These are phyloP conservation scores for Oreohelix idahoensis DNA, from an alignment of 1,140 invertebrate species.

Conservation along the genomic window DNA sequence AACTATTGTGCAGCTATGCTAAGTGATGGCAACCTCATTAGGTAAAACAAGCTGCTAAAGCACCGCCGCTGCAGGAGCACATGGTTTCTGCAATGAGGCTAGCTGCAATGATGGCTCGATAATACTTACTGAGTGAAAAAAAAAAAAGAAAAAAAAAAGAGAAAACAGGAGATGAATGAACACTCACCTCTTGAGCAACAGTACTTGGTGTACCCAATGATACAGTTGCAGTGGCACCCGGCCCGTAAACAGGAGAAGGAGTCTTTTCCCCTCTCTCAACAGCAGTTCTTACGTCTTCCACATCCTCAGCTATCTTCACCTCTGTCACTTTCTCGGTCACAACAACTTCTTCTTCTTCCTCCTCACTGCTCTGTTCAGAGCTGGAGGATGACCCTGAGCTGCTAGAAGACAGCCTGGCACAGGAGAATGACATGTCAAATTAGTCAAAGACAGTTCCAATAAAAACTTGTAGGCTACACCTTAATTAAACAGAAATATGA, in stretches of 20 bases:
- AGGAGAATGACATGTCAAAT: not conserved
- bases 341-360: not conserved
- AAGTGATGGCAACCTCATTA: no score
- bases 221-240: not conserved
- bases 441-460: no score
- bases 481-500: no score
- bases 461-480: no score
- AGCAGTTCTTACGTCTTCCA: not conserved
- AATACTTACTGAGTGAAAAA: no score
- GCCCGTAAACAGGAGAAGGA: not conserved
- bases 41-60: no score
- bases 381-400: not conserved
- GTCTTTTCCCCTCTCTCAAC: conserved; percentile 22
- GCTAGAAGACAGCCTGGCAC: conserved; percentile 16
- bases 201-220: not conserved
- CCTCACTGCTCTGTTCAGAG: conserved; percentile 14
- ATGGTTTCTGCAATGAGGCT: no score
- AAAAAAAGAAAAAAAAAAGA: no score
- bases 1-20: no score
- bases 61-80: no score
- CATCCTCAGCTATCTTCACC: not conserved
- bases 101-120: no score
- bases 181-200: conserved; percentile 11
- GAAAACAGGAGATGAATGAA: no score
- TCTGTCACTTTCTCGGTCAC: not conserved